Base-by-base conservation (phyloP, 2,113 vertebrate genomes). In the Apodemus sylvaticus region DNA sequence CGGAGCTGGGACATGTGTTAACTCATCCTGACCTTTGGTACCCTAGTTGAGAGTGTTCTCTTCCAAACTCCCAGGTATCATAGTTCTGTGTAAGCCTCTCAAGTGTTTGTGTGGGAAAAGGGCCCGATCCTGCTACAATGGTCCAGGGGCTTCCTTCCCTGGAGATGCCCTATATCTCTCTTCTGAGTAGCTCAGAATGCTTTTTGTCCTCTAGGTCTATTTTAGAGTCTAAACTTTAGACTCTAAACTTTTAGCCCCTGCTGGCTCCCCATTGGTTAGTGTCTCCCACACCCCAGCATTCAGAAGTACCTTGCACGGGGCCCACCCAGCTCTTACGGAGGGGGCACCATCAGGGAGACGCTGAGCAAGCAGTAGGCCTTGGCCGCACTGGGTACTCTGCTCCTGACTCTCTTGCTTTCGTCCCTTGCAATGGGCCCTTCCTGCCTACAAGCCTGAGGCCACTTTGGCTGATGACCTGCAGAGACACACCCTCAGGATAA, bases 51-150 rank as follows among this genome's bases (percentile, higher is more conserved):
- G 22, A 4, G 5, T 8, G 5, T 0, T 45, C 45, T 68, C n/a
- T 58, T 82, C 79, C 45, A 0, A 19, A 86, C 3, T 5, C 51
- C 0, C 0, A 70, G 42, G 0, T 2, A 13, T 31, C 55, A 20
- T 42, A 6, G 4, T 39, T 36, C 51, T 22, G 2, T 12, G 0
- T 9, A 29, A 62, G 26, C 13, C 48, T 36, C 26, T 22, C 24
- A 31, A 31, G n/a, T 9, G 45, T 51, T 51, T 26, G 10, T 42
- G 12, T 5, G 36, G 12, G 8, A 1, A 48, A 5, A 14, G 5
- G 36, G n/a, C 76, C 62, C 4, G 3, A 5, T 55, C 26, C 64
- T n/a, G 19, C 53, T 5, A 1, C 0, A 0, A 0, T 0, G 0
- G 16, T 19, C 74, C 14, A 10, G 34, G 90, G 16, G 26, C n/a